A percentile compares a stretch with the other conserved stretches of the same genome.
phyloP scores from a whole-genome alignment of 2,113 vertebrate species.

The Oriolus oriolus region DNA sequence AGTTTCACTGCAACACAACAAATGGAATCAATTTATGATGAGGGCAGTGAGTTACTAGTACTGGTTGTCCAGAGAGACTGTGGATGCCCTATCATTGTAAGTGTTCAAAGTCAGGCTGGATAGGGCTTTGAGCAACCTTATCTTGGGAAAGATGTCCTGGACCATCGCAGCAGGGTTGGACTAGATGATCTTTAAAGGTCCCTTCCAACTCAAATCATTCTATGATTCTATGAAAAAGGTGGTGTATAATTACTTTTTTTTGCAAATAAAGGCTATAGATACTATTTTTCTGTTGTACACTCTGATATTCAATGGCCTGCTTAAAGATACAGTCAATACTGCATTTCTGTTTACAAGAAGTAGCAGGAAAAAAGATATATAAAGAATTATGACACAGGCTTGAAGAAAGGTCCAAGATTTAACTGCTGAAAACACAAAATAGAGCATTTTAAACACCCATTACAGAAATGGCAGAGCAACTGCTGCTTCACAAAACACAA shows the following conservation, averaged over 20 bases:
- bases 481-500: neutral
- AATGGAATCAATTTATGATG: neutral
- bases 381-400: neutral
- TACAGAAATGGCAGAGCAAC: neutral
- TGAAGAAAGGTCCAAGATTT: neutral
- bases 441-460: neutral
- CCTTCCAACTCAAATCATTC: neutral
- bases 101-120: neutral
- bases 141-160: neutral
- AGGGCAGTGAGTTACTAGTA: neutral
- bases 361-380: neutral
- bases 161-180: neutral
- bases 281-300: neutral
- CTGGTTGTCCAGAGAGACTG: neutral
- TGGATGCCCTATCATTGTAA: neutral
- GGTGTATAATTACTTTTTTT: neutral
- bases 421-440: neutral
- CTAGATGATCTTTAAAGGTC: neutral
- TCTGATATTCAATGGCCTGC: neutral
- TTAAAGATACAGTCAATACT: neutral
- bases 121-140: neutral
- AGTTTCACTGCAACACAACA: neutral
- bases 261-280: neutral
- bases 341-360: neutral
- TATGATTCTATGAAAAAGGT: neutral